These are phyloP conservation scores for Melolontha melolontha DNA, from an alignment of 2,888 invertebrate species.

Conservation along the genomic window DNA sequence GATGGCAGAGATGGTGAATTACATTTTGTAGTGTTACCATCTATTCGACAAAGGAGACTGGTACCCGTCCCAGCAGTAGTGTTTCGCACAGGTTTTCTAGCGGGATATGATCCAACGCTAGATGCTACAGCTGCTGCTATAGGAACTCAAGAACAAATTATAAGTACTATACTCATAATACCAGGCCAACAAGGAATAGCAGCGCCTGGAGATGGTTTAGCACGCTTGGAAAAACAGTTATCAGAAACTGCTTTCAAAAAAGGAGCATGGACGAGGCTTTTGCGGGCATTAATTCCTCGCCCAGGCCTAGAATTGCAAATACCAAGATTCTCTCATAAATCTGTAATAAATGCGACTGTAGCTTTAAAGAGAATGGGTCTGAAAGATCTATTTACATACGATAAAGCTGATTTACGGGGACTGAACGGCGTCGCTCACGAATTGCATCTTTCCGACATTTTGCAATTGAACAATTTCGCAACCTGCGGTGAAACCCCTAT, in stretches of 20 bases:
- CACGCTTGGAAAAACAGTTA: conserved; percentile 78
- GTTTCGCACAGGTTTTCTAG: conserved; percentile 80
- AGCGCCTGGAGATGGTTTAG: conserved; percentile 83
- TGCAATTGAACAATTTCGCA: conserved; percentile 86
- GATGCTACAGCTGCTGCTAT: conserved; percentile 88
- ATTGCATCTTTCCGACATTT: conserved; percentile 84
- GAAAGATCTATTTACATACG: conserved; percentile 80
- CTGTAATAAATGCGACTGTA: conserved; percentile 83
- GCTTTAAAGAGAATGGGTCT: conserved; percentile 85
- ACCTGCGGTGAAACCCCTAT: conserved; percentile 81
- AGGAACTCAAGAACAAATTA: conserved; percentile 76
- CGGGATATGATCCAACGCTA: conserved; percentile 86
- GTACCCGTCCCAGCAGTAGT: conserved; percentile 88
- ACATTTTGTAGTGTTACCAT: conserved; percentile 87
- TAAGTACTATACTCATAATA: conserved; percentile 85
- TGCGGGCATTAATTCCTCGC: conserved; percentile 80
- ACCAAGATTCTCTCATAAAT: conserved; percentile 86
- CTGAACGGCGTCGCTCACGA: conserved; percentile 84
- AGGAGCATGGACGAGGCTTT: conserved; percentile 78
- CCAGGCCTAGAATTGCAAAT: conserved; percentile 85
- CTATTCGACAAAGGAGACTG: conserved; percentile 81
- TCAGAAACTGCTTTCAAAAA: conserved; percentile 75
- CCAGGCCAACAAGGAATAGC: conserved; percentile 88
- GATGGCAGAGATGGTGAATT: conserved; percentile 86
- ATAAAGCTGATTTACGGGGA: conserved; percentile 84